Evolutionary conservation across 1,140 invertebrate genomes (phyloP), one percentile per base, ranked within the genome.

Genomic region (Brachionus sp.): DNA sequence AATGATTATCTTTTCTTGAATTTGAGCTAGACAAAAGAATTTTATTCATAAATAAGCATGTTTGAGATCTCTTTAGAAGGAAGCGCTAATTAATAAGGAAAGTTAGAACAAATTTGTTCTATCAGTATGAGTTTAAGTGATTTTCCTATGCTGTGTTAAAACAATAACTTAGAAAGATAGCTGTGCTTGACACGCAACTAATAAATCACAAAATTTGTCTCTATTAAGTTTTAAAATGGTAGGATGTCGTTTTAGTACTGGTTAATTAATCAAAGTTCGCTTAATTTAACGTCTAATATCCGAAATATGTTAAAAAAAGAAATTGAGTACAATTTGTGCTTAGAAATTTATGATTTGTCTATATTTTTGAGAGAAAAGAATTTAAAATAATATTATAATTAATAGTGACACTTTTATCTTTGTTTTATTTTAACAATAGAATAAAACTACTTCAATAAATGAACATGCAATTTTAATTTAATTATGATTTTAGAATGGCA

Each of bases 401-500:
- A 62, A 80, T 19, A 37, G 19, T 70, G 33, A 39, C 66, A 70
- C 37, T 39, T 39, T 37, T 70, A 37, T 70, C 29, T 70, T 70
- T 70, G 33, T 39, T 37, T 37, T 13, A n/a, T 33, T 33, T 68
- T 70, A 39, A 19, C 66, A 39, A 16, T 42, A 16, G 5, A 39
- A 39, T 33, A 70, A 39, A 70, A 39, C 4, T 16, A 70, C 37
- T 39, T 70, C 33, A 70, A 70, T 42, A 39, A 70, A 70, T 2
- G 9, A 12, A 13, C 66, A 70, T 70, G 66, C 66, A 70, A 70
- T 37, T 37, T 70, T 39, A 37, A 39, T 70, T 70, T 19, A 80
- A 80, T 57, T 39, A 39, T 62, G 13, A 62, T 84, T 82, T 77
- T 85, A 88, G 88, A 84, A 82, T 84, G 83, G 87, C 87, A 84